These are phyloP conservation scores for Clitarchus hookeri DNA, from an alignment of 2,888 invertebrate species.

Conservation along the genomic window DNA sequence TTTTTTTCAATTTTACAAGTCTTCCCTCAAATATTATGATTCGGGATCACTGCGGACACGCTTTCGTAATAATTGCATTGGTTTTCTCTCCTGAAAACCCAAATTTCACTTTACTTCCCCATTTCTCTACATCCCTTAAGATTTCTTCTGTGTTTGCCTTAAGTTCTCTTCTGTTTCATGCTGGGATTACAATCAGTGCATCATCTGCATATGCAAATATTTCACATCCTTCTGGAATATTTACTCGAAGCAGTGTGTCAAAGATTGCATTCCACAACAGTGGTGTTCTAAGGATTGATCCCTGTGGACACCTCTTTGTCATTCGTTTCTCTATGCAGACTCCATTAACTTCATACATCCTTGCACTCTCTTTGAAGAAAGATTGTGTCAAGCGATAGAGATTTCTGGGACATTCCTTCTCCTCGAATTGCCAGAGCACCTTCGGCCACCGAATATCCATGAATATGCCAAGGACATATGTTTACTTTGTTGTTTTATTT, in stretches of 20 bases:
- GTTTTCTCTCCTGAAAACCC: not conserved
- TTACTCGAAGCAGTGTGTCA: not conserved
- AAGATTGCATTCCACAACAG: not conserved
- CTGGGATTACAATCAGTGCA: not conserved
- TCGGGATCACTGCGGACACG: not conserved
- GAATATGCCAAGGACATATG: not conserved
- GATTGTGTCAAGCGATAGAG: not conserved
- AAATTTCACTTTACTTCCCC: not conserved
- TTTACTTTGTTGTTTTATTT: not conserved
- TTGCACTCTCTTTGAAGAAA: not conserved
- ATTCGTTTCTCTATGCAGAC: not conserved
- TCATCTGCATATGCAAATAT: not conserved
- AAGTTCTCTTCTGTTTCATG: not conserved
- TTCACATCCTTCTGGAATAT: not conserved
- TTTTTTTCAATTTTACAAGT: not conserved
- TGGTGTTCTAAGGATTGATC: not conserved
- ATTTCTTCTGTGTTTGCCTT: not conserved
- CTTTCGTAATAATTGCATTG: not conserved
- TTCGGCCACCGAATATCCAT: constrained; percentile 20
- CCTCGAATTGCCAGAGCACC: not conserved
- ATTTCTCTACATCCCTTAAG: not conserved
- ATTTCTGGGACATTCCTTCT: not conserved
- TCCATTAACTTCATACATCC: not conserved
- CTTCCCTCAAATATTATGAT: not conserved
- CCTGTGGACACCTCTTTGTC: not conserved